A percentile compares a stretch with the other conserved stretches of the same genome.
These are phyloP conservation scores for Meloidogyne hapla DNA, from an alignment of 1,140 invertebrate species.

Conservation along the genomic window DNA sequence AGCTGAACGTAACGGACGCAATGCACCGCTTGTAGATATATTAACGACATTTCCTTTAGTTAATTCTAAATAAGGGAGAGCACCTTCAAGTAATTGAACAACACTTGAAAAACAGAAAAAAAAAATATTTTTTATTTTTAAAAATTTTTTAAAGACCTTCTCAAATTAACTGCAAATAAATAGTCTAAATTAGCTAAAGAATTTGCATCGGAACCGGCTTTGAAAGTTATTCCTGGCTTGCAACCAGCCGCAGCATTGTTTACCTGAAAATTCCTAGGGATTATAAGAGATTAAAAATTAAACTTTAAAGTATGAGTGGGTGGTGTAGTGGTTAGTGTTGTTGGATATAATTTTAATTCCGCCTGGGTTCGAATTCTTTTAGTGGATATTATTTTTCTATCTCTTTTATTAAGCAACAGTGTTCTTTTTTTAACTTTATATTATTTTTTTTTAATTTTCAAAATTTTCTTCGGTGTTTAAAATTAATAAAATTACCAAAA, in stretches of 20 bases:
- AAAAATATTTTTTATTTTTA: not conserved
- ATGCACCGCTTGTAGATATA: slow-evolving; percentile 24
- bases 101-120: slow-evolving; percentile 16
- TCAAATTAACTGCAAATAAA: slow-evolving; percentile 28
- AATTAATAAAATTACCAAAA: slow-evolving; percentile 28
- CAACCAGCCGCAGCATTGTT: slow-evolving; percentile 30
- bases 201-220: slow-evolving; percentile 15
- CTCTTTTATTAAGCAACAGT: no score
- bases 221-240: slow-evolving; percentile 14
- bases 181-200: slow-evolving; percentile 35
- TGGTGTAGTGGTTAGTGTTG: no score
- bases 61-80: slow-evolving; percentile 41
- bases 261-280: slow-evolving; percentile 8
- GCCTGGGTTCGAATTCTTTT: no score
- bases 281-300: no score
- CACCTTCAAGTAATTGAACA: slow-evolving; percentile 40
- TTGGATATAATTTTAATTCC: no score
- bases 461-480: no score
- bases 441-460: no score
- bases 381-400: no score
- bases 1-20: slow-evolving; percentile 14
- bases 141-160: slow-evolving; percentile 13
- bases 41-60: slow-evolving; percentile 50
- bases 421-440: no score
- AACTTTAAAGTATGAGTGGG: not conserved